phyloP scores from a whole-genome alignment of 2,888 invertebrate genomes.

The Diplolepis rosae region DNA sequence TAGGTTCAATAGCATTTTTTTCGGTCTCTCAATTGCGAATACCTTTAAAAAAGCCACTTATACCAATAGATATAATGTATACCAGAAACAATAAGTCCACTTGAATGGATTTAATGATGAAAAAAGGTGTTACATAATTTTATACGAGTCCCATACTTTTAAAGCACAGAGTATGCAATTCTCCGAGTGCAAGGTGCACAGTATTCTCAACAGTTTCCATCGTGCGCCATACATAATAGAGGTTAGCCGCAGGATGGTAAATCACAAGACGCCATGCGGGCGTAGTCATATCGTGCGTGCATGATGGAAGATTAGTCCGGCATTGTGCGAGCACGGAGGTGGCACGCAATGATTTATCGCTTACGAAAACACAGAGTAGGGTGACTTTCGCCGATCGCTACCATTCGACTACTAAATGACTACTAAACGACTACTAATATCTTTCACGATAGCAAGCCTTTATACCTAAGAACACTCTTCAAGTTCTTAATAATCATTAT shows the following conservation, averaged over 20 bases:
- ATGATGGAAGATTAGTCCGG: constrained; percentile 72
- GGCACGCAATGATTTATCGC: constrained; percentile 70
- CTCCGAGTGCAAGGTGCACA: constrained; percentile 67
- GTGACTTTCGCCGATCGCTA: constrained; percentile 25
- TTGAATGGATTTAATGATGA: too few relatives aligned
- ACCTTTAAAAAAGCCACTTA: too few relatives aligned
- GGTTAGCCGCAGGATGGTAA: constrained; percentile 73
- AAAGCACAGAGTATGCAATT: constrained; percentile 51
- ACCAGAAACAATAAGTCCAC: too few relatives aligned
- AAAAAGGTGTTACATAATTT: background rate
- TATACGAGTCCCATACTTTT: constrained; percentile 44
- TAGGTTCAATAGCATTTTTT: too few relatives aligned
- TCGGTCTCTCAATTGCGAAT: too few relatives aligned
- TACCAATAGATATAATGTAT: too few relatives aligned
- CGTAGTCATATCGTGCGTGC: constrained; percentile 72
- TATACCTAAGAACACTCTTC: background rate
- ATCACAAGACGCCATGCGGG: constrained; percentile 73
- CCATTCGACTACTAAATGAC: constrained; percentile 21
- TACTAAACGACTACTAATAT: constrained; percentile 2
- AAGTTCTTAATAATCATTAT: background rate
- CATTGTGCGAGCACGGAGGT: constrained; percentile 70
- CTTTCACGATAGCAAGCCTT: background rate
- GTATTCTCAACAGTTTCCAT: constrained; percentile 70
- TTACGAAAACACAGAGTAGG: constrained; percentile 52
- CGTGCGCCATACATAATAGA: constrained; percentile 71